Conservation (phyloP, 2,888 invertebrate species). For the Eilema sororculum region DNA sequence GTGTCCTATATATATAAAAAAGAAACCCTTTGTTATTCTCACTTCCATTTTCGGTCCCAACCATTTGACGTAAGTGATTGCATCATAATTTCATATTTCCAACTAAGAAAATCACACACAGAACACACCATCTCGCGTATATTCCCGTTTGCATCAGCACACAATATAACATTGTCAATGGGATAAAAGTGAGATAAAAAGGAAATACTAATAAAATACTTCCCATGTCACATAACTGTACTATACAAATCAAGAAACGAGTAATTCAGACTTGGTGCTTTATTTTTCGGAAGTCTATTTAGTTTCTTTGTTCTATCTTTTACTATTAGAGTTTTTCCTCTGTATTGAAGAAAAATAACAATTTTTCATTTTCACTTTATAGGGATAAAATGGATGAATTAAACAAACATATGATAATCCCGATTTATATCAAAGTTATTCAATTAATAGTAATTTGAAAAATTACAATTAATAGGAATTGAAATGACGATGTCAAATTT, state of each 20-base stretch:
- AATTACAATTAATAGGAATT: too few relatives aligned
- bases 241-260: slow-evolving; percentile 31
- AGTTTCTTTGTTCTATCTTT: slow-evolving; percentile 5
- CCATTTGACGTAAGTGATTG: not conserved
- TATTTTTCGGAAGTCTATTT: slow-evolving; percentile 13
- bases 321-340: not conserved
- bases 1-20: too few relatives aligned
- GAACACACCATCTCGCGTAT: slow-evolving; percentile 16
- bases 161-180: slow-evolving; percentile 39
- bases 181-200: slow-evolving; percentile 42
- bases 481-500: too few relatives aligned
- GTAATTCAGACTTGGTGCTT: slow-evolving; percentile 14
- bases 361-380: not conserved
- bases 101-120: slow-evolving; percentile 21
- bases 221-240: slow-evolving; percentile 37
- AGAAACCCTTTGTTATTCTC: too few relatives aligned
- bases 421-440: too few relatives aligned
- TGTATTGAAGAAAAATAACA: not conserved
- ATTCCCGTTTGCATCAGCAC: slow-evolving; percentile 36
- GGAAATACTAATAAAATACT: slow-evolving; percentile 42
- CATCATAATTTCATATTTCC: slow-evolving; percentile 2
- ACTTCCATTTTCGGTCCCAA: not conserved
- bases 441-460: too few relatives aligned
- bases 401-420: too few relatives aligned
- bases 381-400: not conserved